phyloP scores from a whole-genome alignment of 1,140 invertebrate species.

The Drosophila pectinifera region DNA sequence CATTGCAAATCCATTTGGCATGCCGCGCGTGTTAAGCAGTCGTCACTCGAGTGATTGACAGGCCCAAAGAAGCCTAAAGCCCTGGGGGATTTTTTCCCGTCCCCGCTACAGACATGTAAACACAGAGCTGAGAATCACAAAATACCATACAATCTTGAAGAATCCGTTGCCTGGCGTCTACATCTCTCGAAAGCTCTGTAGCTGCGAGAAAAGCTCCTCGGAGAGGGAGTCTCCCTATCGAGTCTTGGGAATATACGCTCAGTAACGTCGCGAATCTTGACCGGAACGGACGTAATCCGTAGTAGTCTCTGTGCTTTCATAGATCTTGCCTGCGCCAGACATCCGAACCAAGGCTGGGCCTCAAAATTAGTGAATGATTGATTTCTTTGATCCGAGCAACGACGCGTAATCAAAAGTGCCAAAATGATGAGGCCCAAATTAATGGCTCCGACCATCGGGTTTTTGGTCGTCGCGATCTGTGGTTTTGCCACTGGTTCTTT shows the following conservation, averaged over 20 bases:
- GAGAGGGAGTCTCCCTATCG: conserved; percentile 1
- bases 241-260: conserved; percentile 8
- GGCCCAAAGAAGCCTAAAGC: conserved; percentile 5
- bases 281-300: conserved; percentile 33
- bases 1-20: conserved; percentile 21
- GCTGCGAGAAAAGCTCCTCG: conserved; percentile 18
- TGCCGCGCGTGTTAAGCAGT: conserved; percentile 1
- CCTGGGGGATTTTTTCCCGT: conserved; percentile 35
- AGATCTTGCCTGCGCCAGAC: neutral
- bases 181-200: conserved; percentile 20
- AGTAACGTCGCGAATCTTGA: conserved; percentile 44
- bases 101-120: conserved; percentile 39
- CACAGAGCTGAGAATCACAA: conserved; percentile 17
- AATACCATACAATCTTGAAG: conserved; percentile 2
- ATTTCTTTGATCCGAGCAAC: conserved; percentile 6
- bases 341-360: conserved; percentile 3
- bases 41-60: conserved; percentile 54
- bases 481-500: conserved; percentile 7
- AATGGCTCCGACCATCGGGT: conserved; percentile 1
- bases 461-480: conserved; percentile 9
- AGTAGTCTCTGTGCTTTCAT: neutral
- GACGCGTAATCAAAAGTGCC: conserved; percentile 28
- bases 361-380: conserved; percentile 9
- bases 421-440: conserved; percentile 35
- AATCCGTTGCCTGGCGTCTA: neutral